These are phyloP conservation scores for Saxidomus purpurata DNA, from an alignment of 1,140 invertebrate genomes.

Conservation along the genomic window DNA sequence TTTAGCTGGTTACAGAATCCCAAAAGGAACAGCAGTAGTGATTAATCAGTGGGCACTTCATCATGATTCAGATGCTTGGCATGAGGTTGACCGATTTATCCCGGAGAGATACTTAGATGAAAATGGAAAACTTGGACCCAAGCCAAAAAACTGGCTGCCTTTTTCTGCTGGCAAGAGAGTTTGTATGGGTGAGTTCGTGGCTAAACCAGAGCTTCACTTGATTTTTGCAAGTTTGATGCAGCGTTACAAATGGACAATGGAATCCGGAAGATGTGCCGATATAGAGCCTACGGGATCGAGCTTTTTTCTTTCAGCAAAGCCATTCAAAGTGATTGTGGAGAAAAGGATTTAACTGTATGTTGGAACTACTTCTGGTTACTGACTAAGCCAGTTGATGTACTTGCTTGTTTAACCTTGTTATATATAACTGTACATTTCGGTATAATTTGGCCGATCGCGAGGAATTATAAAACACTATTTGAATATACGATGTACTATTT, in stretches of 20 bases:
- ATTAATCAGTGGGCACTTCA: slow-evolving; percentile 93
- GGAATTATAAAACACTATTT: too few relatives aligned
- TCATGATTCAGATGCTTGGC: slow-evolving; percentile 91
- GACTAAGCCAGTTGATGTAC: too few relatives aligned
- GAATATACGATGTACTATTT: too few relatives aligned
- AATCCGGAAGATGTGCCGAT: not conserved
- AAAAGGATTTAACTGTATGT: not conserved
- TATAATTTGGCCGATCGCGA: too few relatives aligned
- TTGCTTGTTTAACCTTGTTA: too few relatives aligned
- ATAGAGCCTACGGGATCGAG: not conserved
- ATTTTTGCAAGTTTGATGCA: slow-evolving; percentile 75
- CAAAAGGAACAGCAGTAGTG: slow-evolving; percentile 93
- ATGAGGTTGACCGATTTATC: slow-evolving; percentile 91
- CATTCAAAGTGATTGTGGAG: slow-evolving; percentile 24
- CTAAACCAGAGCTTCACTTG: slow-evolving; percentile 66
- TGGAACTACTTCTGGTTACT: too few relatives aligned
- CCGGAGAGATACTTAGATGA: slow-evolving; percentile 89
- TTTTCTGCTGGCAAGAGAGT: slow-evolving; percentile 62
- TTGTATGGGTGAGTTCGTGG: slow-evolving; percentile 68
- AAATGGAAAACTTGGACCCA: slow-evolving; percentile 73
- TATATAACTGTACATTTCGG: too few relatives aligned
- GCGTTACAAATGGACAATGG: slow-evolving; percentile 80
- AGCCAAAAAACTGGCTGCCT: slow-evolving; percentile 44
- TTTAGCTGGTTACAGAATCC: slow-evolving; percentile 88
- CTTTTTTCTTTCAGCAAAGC: not conserved